These are phyloP conservation scores for Chaenodraco wilsoni DNA, from an alignment of 2,797 vertebrate species.

Conservation along the genomic window DNA sequence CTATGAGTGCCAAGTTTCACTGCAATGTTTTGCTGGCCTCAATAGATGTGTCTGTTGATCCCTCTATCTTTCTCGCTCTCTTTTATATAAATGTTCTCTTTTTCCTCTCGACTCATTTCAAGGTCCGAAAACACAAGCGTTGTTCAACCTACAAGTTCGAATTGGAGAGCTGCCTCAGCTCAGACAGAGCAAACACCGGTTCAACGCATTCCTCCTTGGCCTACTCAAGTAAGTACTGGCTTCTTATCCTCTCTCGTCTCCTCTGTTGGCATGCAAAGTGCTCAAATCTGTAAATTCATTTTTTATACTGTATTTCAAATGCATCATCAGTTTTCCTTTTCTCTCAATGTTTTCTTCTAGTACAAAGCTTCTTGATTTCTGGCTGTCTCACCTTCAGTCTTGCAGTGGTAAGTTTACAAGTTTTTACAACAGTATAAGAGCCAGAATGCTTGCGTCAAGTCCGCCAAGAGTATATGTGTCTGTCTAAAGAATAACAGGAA, in stretches of 20 bases:
- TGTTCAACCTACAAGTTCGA: conserved; percentile 86
- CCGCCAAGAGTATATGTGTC: too few relatives aligned
- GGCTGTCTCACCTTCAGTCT: conserved; percentile 92
- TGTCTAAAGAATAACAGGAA: too few relatives aligned
- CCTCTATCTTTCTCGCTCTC: neutral
- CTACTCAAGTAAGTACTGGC: conserved; percentile 91
- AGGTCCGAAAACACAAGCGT: conserved; percentile 83
- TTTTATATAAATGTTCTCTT: conserved; percentile 21
- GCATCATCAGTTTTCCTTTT: conserved; percentile 16
- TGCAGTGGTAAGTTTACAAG: conserved; percentile 83
- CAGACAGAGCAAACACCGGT: conserved; percentile 88
- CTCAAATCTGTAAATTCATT: neutral
- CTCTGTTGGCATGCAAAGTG: neutral
- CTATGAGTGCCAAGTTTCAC: conserved; percentile 46
- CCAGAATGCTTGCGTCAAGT: too few relatives aligned
- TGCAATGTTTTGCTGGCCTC: conserved; percentile 35
- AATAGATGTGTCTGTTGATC: conserved; percentile 23
- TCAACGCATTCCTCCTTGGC: conserved; percentile 94
- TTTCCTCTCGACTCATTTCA: conserved; percentile 13
- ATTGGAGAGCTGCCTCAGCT: conserved; percentile 89
- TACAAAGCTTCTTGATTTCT: conserved; percentile 91
- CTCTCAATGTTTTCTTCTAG: conserved; percentile 70
- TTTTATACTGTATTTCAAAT: neutral
- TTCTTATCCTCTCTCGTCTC: neutral
- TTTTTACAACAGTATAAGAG: too few relatives aligned